phyloP scores from a whole-genome alignment of 2,888 invertebrate species.

The Cephus sareptanus region DNA sequence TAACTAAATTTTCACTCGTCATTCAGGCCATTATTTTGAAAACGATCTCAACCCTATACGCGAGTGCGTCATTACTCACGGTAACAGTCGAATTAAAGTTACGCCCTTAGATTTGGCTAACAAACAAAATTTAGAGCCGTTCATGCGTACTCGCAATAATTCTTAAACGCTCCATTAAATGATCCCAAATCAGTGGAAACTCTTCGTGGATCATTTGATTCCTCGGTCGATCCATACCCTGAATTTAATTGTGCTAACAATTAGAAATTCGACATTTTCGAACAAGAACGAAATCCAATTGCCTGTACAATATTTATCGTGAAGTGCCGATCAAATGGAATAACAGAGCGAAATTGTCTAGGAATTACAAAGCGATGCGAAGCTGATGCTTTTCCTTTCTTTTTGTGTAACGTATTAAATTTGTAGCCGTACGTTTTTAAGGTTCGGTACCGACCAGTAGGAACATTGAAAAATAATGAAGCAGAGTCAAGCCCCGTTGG shows the following conservation, averaged over 20 bases:
- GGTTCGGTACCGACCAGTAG: neutral
- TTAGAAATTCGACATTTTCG: neutral
- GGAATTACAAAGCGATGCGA: neutral
- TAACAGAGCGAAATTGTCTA: neutral
- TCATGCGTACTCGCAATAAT: neutral
- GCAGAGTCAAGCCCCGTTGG: neutral
- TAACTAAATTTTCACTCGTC: neutral
- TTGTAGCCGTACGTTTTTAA: neutral
- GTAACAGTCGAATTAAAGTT: neutral
- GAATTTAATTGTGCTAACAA: neutral
- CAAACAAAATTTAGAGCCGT: neutral
- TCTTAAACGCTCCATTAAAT: neutral
- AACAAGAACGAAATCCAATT: neutral
- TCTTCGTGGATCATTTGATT: neutral
- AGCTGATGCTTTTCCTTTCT: neutral
- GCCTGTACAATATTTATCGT: neutral
- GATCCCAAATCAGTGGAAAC: neutral
- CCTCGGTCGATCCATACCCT: neutral
- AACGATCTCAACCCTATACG: neutral
- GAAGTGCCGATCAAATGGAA: neutral
- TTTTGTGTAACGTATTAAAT: neutral
- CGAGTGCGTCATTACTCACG: neutral
- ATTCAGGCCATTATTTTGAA: neutral
- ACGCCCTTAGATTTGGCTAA: neutral
- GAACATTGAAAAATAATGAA: neutral